phyloP scores from a whole-genome alignment of 2,113 vertebrate species.

The Colistium nudipinnis region DNA sequence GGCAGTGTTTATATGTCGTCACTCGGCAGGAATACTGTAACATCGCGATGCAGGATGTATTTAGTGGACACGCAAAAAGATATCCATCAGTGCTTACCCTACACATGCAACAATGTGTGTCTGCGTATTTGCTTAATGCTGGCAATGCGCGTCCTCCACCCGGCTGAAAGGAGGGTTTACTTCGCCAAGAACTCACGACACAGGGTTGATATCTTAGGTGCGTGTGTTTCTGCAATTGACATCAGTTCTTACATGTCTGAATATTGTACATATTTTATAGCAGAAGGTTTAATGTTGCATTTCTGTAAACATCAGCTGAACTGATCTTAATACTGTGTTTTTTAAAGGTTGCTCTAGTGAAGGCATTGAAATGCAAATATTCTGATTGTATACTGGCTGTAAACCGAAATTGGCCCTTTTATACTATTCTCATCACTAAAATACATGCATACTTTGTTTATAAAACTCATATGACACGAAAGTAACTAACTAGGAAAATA shows the following conservation, averaged over 20 bases:
- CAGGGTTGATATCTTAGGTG: not conserved
- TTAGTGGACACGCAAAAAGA: conserved; percentile 28
- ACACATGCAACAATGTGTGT: not conserved
- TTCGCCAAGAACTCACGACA: not conserved
- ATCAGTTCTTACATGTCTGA: too few relatives aligned
- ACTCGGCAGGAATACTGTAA: not conserved
- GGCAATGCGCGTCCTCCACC: not conserved
- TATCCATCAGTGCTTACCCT: conserved; percentile 32
- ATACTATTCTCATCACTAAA: too few relatives aligned
- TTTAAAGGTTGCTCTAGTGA: too few relatives aligned
- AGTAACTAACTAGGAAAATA: not conserved
- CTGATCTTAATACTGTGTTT: too few relatives aligned
- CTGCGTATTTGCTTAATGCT: not conserved
- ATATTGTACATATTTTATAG: too few relatives aligned
- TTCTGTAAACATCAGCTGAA: too few relatives aligned
- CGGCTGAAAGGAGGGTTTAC: not conserved
- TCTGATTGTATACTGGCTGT: too few relatives aligned
- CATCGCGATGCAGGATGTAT: conserved; percentile 37
- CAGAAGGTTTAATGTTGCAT: too few relatives aligned
- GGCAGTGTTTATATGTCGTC: not conserved
- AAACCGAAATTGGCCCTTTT: too few relatives aligned
- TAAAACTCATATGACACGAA: not conserved
- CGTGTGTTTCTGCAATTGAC: not conserved
- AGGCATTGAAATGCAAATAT: too few relatives aligned
- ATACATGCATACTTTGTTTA: too few relatives aligned